These are phyloP conservation scores for Numenius arquata DNA, from an alignment of 2,113 vertebrate species.

Conservation along the genomic window DNA sequence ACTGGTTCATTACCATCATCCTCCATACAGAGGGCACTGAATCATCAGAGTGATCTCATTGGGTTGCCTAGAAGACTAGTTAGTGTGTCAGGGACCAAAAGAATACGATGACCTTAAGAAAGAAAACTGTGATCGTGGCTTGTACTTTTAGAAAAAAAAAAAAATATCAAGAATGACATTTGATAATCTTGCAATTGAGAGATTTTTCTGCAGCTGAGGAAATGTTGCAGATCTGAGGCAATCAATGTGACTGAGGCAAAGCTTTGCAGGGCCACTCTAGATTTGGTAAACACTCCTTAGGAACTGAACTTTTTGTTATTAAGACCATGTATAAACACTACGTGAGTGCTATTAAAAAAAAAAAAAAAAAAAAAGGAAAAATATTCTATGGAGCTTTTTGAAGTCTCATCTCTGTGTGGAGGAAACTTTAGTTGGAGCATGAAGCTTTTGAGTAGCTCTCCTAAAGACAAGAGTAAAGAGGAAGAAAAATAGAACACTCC, in stretches of 20 bases:
- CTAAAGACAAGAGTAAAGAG: background rate
- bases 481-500: background rate
- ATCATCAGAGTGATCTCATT: background rate
- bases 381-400: background rate
- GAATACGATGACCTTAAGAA: background rate
- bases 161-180: background rate
- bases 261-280: background rate
- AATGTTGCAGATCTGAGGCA: background rate
- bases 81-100: background rate
- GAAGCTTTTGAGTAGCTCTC: background rate
- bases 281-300: background rate
- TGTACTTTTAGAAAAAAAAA: background rate
- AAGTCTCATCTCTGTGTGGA: background rate
- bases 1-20: background rate
- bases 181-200: background rate
- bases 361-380: no score
- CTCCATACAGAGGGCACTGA: background rate
- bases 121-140: background rate
- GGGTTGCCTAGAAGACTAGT: background rate
- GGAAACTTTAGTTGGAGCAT: background rate
- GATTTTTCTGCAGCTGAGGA: background rate
- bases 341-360: fast-evolving
- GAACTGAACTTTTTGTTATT: background rate
- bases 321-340: fast-evolving
- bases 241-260: background rate